Percentiles rank a stretch among this genome's conserved stretches.
Evolutionary conservation across 2,888 invertebrate species (phyloP).

Genomic region (Cremastobaeus sp.): DNA sequence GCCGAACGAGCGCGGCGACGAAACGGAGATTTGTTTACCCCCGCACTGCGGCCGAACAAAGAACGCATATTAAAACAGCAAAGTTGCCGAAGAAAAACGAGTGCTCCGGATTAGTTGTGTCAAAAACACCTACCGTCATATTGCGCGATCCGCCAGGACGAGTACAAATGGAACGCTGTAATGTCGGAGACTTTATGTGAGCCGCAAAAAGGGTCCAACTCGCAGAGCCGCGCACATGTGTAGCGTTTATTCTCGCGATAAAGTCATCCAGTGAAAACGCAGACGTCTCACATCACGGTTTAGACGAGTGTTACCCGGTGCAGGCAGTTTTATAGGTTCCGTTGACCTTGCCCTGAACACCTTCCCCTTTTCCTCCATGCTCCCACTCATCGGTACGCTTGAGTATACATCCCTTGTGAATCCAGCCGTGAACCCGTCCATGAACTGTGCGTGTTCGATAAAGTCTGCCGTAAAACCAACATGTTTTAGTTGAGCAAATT

Average conservation of each 20-base stretch:
- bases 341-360: conserved; percentile 71
- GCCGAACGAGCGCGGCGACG: too few relatives aligned
- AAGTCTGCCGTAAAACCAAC: conserved; percentile 50
- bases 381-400: conserved; percentile 58
- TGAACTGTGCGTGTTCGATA: conserved; percentile 63
- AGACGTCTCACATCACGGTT: conserved; percentile 66
- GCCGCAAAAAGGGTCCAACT: conserved; percentile 23
- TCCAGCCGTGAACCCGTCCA: conserved; percentile 68
- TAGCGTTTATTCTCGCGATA: conserved; percentile 45
- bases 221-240: conserved; percentile 48
- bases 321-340: conserved; percentile 72
- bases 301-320: conserved; percentile 67
- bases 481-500: conserved; percentile 45
- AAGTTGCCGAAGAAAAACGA: neutral
- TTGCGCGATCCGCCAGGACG: conserved; percentile 29
- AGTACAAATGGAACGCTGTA: conserved; percentile 13
- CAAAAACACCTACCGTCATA: conserved; percentile 46
- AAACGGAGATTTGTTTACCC: too few relatives aligned
- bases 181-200: conserved; percentile 31
- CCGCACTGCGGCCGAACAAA: too few relatives aligned
- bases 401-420: conserved; percentile 63
- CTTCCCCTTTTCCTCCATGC: conserved; percentile 61
- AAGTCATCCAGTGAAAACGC: conserved; percentile 60
- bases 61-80: neutral
- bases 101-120: too few relatives aligned